Base-by-base conservation (phyloP, 2,888 invertebrate genomes). In the Tinea trinotella region DNA sequence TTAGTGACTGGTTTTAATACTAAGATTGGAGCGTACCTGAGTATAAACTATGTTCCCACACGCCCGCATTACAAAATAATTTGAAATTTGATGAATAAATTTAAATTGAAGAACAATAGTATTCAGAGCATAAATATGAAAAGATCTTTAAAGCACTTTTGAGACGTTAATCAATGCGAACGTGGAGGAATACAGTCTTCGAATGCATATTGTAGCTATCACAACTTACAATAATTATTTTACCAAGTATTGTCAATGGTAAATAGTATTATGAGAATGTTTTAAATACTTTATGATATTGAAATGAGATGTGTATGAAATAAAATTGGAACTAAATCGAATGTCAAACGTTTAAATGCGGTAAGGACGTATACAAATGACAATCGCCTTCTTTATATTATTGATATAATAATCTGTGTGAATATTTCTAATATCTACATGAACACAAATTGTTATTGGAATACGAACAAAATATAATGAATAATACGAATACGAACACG, bases 181-280 rank as follows among this genome's bases (percentile, higher is more conserved):
- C 30, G 7, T 30, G 30, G n/a, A 30, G 7, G 30, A 30, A 17
- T 13, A 40, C 13, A 40, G 7, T 12, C 17, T 13, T 40, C n/a
- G n/a, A 48, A 18, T 20, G 18, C 20, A 15, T 48, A 48, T 48
- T 40, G 40, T 40, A 15, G 19, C 18, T 20, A 78, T 81, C 82
- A 81, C 78, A 77, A 72, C 75, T 73, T 76, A 79, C 70, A 76
- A 79, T 82, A 81, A 70, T 24, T 81, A 79, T 77, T 76, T 84
- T 80, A 83, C 81, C 82, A 85, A 81, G 81, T 85, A 85, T 85
- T 85, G 85, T 85, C 85, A 81, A 40, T 77, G 81, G 80, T 71
- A 77, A 40, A 4, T 1, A n/a, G 2, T 7, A n/a, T 7, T 76
- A 76, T 70, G 68, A 30, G 7, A 30, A 30, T n/a, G n/a, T n/a